Evolutionary conservation across 2,888 invertebrate genomes (phyloP), one percentile per base, ranked within the genome.

Genomic region (Brachylomia viminalis): DNA sequence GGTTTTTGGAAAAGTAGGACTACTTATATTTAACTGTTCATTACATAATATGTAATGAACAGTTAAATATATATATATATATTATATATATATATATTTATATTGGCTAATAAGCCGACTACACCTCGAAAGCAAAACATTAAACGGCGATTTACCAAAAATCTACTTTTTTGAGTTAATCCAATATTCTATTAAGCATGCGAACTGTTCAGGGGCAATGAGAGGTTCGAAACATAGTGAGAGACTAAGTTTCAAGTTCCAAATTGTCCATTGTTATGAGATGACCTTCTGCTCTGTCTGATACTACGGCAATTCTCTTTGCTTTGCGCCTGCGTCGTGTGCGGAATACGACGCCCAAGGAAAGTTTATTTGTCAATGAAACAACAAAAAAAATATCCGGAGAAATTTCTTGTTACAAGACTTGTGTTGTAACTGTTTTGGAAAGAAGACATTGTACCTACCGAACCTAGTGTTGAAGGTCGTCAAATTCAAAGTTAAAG

Each of bases 341-440:
- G 42, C 78, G 67, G 87, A 87, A 89, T 86, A 86, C 83, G 52
- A 82, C 64, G 58, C 13, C 45, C 75, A 84, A 90, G 79, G 90
- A 90, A 90, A 89, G 89, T 88, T 82, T 84, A 83, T 80, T 80
- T 83, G 79, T 83, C 77, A 78, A 85, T 83, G 87, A 82, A 84
- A 83, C 85, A 38, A 82, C 71, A 77, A 72, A 72, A 83, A 83
- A 83, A 78, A 52, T 62, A 73, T 83, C 47, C 72, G 86, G 88
- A 79, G 89, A 88, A 88, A 88, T 83, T 83, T 65, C 58, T 78
- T 64, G 45, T 73, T 72, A 20, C 45, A 59, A 54, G 64, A 52
- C 38, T 75, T 62, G 75, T 79, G 38, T 81, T 80, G 85, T 85
- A 80, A 85, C 77, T 66, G 73, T 58, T 74, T 79, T 80, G 78